Base-by-base conservation (phyloP, 2,113 vertebrate genomes). In the Anarrhichthys ocellatus region DNA sequence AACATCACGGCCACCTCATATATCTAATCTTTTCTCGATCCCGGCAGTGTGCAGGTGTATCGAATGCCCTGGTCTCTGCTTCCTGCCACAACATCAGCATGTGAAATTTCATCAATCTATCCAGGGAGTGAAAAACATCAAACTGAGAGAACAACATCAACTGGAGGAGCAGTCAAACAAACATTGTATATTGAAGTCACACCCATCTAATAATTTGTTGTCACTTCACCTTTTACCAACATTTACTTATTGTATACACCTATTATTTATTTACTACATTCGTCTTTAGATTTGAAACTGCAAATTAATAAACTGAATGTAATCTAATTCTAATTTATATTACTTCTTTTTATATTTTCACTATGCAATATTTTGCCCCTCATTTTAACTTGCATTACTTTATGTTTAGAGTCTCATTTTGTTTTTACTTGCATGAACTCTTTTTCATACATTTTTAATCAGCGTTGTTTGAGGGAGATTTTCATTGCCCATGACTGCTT, bases 11-110 rank as follows among this genome's bases (percentile, higher is more conserved):
- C 7, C 58, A 42, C 29, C 59, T 70, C 54, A 38, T 65, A 77
- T 59, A 78, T 90, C 61, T 79, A 27, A 82, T 86, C 78, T 79
- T 61, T 80, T 82, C 72, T 68, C 42, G 71, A 73, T 78, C 68
- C 59, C 34, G 63, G 24, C 68, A 27, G 50, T 50, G 62, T 32
- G 72, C 73, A 80, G 59, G 20, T 78, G 54, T 54, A 69, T 80
- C 73, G 59, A 76, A 80, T 75, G 63, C 68, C 63, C 40, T 24
- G 52, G 36, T 73, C 8, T 17, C 20, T 59, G 61, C 72, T 63
- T 14, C 54, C 27, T 20, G 73, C 34, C 74, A 62, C 50, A 64
- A 61, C 71, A 81, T 56, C 80, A 68, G 44, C 15, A 63, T 34
- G 42, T 77, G 73, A 63, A 36, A 83, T 72, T 76, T 84, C 22